These are phyloP conservation scores for Nomada flava DNA, from an alignment of 2,888 invertebrate genomes.

Conservation along the genomic window DNA sequence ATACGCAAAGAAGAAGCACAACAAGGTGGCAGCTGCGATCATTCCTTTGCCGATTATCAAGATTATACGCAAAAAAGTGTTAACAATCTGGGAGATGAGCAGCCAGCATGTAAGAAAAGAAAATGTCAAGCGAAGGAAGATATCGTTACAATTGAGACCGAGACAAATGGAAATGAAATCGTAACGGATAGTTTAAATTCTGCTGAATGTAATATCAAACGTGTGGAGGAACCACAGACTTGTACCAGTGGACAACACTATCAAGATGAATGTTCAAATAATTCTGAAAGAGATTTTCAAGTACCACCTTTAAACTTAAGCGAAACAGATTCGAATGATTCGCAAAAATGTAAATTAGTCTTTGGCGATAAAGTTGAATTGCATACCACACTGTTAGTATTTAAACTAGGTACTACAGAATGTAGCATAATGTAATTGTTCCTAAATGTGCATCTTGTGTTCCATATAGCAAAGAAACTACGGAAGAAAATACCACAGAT, in stretches of 20 bases:
- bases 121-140: constrained; percentile 52
- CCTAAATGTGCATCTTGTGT: not conserved
- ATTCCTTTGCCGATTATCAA: constrained; percentile 49
- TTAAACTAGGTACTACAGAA: not conserved
- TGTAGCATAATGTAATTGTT: not conserved
- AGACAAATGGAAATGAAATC: not conserved
- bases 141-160: not conserved
- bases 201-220: not conserved
- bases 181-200: constrained; percentile 6
- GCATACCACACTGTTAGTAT: constrained; percentile 22
- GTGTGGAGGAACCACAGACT: not conserved
- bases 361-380: not conserved
- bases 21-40: constrained; percentile 43
- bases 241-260: not conserved
- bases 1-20: constrained; percentile 57
- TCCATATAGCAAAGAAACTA: not conserved
- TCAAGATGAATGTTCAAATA: not conserved
- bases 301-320: constrained; percentile 68
- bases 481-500: constrained; percentile 1
- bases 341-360: constrained; percentile 18
- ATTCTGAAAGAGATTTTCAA: not conserved
- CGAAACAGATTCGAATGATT: constrained; percentile 76
- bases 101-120: constrained; percentile 72
- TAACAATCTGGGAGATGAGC: constrained; percentile 51
- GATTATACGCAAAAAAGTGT: constrained; percentile 32